A percentile compares a stretch with the other conserved stretches of the same genome.
These are phyloP conservation scores for Ephydatia muelleri DNA, from an alignment of 37 sponge, comb jelly and placozoan species.

Conservation along the genomic window DNA sequence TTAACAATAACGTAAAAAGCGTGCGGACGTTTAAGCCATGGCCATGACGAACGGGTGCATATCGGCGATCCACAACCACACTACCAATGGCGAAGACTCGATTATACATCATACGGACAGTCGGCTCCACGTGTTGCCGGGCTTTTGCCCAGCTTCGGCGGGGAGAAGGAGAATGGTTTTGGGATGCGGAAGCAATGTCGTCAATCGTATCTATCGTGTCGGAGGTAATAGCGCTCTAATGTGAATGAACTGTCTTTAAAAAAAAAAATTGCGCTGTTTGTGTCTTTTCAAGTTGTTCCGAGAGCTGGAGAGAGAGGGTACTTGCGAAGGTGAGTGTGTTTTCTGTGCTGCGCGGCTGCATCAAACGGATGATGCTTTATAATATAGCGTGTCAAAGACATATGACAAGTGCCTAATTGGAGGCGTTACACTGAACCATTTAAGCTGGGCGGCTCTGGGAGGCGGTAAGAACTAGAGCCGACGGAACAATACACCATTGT, in stretches of 20 bases:
- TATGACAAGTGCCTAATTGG: slow-evolving; percentile 71
- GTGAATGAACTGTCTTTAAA: background rate
- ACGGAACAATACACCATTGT: background rate
- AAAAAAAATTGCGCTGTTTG: background rate
- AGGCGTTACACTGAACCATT: slow-evolving; percentile 89
- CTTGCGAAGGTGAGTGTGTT: slow-evolving; percentile 58
- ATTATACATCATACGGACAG: no score
- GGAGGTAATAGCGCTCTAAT: slow-evolving; percentile 42
- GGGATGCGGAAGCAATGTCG: slow-evolving; percentile 95
- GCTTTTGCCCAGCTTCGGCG: background rate
- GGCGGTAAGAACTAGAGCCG: slow-evolving; percentile 55
- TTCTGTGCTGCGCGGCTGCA: background rate
- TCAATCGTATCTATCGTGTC: slow-evolving; percentile 83
- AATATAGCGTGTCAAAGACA: slow-evolving; percentile 61
- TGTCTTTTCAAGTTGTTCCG: slow-evolving; percentile 66
- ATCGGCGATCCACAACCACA: no score
- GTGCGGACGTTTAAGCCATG: no score
- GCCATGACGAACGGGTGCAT: no score
- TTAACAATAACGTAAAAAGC: no score
- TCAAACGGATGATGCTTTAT: background rate
- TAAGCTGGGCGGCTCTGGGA: slow-evolving; percentile 84
- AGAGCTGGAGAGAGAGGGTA: slow-evolving; percentile 82
- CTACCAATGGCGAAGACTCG: no score
- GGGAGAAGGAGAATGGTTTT: slow-evolving; percentile 51
- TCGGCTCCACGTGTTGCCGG: background rate